Percentiles rank a stretch among this genome's conserved stretches.
phyloP scores from a whole-genome alignment of 2,888 invertebrate genomes.

The Andrena haemorrhoa region DNA sequence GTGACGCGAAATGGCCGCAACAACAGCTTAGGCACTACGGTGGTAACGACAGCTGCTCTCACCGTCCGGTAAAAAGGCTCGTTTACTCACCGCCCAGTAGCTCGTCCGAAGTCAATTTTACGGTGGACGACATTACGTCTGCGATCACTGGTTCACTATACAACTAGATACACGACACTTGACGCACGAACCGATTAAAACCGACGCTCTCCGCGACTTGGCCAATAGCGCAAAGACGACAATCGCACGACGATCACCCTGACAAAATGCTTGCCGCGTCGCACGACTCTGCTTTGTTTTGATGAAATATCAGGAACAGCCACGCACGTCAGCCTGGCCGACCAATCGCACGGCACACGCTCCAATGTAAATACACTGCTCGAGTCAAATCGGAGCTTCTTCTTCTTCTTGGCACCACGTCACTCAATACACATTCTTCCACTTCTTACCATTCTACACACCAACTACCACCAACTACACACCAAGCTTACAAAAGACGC shows the following conservation, averaged over 20 bases:
- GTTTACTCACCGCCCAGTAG: slow-evolving; percentile 79
- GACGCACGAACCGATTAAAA: slow-evolving; percentile 6
- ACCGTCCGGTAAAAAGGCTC: background rate
- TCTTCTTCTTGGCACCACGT: slow-evolving; percentile 38
- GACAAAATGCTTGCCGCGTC: slow-evolving; percentile 74
- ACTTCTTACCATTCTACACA: background rate
- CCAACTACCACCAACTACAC: too few relatives aligned
- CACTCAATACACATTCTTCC: slow-evolving; percentile 28
- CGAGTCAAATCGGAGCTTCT: slow-evolving; percentile 54
- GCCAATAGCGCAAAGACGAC: slow-evolving; percentile 53
- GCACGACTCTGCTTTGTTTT: slow-evolving; percentile 82
- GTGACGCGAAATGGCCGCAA: slow-evolving; percentile 80
- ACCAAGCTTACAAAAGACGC: too few relatives aligned
- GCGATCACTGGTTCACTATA: slow-evolving; percentile 42
- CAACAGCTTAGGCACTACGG: slow-evolving; percentile 1
- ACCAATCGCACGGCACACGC: slow-evolving; percentile 72
- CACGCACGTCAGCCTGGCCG: slow-evolving; percentile 71
- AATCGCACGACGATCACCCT: slow-evolving; percentile 73
- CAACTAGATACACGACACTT: slow-evolving; percentile 22
- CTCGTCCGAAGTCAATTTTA: slow-evolving; percentile 80
- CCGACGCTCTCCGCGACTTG: slow-evolving; percentile 17
- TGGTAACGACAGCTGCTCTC: slow-evolving; percentile 75
- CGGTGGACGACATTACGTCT: slow-evolving; percentile 77
- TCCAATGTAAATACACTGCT: slow-evolving; percentile 72
- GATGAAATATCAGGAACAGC: slow-evolving; percentile 79